These are phyloP conservation scores for Melanogrammus aeglefinus DNA, from an alignment of 2,797 vertebrate species.

Conservation along the genomic window DNA sequence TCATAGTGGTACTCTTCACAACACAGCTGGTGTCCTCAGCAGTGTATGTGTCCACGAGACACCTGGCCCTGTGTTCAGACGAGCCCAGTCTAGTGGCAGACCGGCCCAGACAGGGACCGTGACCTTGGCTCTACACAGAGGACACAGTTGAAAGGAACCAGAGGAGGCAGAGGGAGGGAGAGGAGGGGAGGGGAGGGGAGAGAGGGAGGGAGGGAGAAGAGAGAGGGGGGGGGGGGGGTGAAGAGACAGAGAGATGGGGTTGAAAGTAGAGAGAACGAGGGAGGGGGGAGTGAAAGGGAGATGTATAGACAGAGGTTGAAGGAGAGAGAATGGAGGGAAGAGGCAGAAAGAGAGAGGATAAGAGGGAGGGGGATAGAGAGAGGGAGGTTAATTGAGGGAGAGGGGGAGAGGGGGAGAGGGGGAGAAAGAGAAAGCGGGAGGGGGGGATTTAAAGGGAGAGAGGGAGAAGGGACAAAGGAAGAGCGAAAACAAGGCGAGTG, in stretches of 20 bases:
- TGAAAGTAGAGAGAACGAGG: conserved; percentile 20
- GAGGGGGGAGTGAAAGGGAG: conserved; percentile 44
- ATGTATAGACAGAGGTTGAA: conserved; percentile 18
- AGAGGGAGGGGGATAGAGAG: not conserved
- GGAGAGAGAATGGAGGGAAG: too few relatives aligned
- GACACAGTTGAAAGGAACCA: conserved; percentile 12
- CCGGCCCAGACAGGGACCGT: not conserved
- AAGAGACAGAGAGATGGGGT: not conserved
- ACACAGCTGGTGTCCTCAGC: too few relatives aligned
- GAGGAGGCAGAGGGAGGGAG: conserved; percentile 25
- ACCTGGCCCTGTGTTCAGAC: too few relatives aligned
- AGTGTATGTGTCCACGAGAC: too few relatives aligned
- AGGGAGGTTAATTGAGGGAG: conserved; percentile 3
- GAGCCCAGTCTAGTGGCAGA: too few relatives aligned
- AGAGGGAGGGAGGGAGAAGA: conserved; percentile 50
- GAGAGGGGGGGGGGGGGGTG: conserved; percentile 26
- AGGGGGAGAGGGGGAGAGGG: not conserved
- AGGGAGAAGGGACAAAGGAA: not conserved
- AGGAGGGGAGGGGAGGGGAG: conserved; percentile 16
- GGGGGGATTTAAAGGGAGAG: too few relatives aligned
- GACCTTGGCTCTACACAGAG: conserved; percentile 52
- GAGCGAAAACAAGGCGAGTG: not conserved
- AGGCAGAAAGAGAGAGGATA: too few relatives aligned
- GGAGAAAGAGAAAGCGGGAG: too few relatives aligned
- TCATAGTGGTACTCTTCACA: too few relatives aligned